phyloP scores from a whole-genome alignment of 2,113 vertebrate species.

The Pteronura brasiliensis region DNA sequence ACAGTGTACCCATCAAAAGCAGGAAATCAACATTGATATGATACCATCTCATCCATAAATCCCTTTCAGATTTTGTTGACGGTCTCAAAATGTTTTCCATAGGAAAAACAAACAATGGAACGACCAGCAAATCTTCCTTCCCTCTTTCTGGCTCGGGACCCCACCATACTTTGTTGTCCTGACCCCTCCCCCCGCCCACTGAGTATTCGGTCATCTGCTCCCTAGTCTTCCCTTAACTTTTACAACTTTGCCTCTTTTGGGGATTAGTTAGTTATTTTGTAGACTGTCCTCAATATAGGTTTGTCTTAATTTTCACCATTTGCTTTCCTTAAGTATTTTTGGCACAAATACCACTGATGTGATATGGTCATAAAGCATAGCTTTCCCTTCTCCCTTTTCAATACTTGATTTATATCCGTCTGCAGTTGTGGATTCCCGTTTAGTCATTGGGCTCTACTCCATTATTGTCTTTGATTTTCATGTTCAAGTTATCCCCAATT shows the following conservation, averaged over 20 bases:
- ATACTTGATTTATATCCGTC: too few relatives aligned
- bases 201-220: neutral
- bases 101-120: too few relatives aligned
- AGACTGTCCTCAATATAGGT: neutral
- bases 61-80: neutral
- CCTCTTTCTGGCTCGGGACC: neutral
- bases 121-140: accelerated
- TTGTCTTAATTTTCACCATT: neutral
- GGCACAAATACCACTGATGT: neutral
- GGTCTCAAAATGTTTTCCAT: neutral
- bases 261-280: neutral
- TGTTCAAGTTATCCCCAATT: neutral
- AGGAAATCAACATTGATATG: neutral
- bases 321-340: neutral
- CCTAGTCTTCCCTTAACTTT: neutral
- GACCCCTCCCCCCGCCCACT: too few relatives aligned
- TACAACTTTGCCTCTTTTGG: neutral
- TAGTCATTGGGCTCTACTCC: neutral
- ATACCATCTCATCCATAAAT: neutral
- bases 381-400: neutral
- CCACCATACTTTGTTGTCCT: accelerated
- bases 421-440: accelerated
- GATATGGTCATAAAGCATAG: too few relatives aligned
- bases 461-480: neutral
- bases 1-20: neutral